Conservation (phyloP, 2,113 vertebrate species). For the Paracanthobrama guichenoti region DNA sequence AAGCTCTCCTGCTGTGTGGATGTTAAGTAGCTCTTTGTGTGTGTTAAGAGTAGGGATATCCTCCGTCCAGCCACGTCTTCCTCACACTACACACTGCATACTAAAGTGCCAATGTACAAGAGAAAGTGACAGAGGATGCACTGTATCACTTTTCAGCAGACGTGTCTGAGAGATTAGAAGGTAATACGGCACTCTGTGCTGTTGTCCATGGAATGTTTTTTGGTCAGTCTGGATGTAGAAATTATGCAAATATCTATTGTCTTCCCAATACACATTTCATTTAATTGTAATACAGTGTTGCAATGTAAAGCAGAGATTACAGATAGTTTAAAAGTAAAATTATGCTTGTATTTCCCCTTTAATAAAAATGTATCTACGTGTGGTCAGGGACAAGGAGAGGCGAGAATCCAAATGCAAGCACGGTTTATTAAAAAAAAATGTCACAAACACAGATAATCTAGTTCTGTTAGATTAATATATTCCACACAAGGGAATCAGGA, state of each 20-base stretch:
- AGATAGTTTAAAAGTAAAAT: neutral
- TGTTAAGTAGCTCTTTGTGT: slow-evolving; percentile 72
- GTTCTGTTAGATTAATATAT: no score
- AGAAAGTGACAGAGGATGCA: slow-evolving; percentile 31
- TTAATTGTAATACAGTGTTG: neutral
- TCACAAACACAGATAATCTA: no score
- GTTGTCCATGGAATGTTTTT: neutral
- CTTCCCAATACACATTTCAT: slow-evolving; percentile 38
- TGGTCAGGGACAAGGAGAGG: no score
- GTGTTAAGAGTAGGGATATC: slow-evolving; percentile 64
- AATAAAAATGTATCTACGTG: neutral
- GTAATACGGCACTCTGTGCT: slow-evolving; percentile 10
- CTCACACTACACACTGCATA: neutral
- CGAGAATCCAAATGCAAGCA: no score
- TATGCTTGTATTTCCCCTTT: neutral
- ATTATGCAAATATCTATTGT: slow-evolving; percentile 39
- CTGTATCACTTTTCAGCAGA: slow-evolving; percentile 59
- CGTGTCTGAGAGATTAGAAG: slow-evolving; percentile 32
- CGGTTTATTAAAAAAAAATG: no score
- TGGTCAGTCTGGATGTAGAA: slow-evolving; percentile 26
- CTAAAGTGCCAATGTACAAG: slow-evolving; percentile 41
- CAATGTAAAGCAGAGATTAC: neutral
- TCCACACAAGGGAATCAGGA: no score
- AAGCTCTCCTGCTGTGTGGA: slow-evolving; percentile 66
- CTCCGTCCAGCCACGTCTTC: slow-evolving; percentile 27